Evolutionary conservation across 2,888 invertebrate genomes (phyloP).

Genomic region (Cartodere bifasciata): DNA sequence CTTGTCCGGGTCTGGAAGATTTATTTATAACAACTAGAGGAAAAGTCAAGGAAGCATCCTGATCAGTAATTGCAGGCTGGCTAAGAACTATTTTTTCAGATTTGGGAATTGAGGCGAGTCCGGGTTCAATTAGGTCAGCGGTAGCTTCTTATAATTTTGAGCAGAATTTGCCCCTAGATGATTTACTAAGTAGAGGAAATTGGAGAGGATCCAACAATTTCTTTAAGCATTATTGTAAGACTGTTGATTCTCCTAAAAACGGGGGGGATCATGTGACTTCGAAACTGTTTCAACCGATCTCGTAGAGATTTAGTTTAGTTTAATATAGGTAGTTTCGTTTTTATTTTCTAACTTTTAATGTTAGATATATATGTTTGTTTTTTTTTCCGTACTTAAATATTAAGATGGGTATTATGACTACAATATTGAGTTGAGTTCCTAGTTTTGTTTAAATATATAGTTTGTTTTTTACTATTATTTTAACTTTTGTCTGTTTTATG

Average conservation of each 20-base stretch:
- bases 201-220: constrained; percentile 1
- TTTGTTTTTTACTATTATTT: no score
- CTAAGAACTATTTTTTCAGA: constrained; percentile 3
- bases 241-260: no score
- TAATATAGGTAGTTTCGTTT: no score
- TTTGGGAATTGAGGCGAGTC: not conserved
- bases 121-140: constrained; percentile 7
- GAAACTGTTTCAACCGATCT: not conserved
- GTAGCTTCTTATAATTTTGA: constrained; percentile 7
- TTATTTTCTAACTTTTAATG: no score
- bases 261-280: no score
- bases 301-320: no score
- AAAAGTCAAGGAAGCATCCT: constrained; percentile 4
- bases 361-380: no score
- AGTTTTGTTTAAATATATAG: no score
- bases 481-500: no score
- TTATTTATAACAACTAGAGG: constrained; percentile 8
- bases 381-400: no score
- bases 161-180: constrained; percentile 6
- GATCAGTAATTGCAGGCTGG: constrained; percentile 8
- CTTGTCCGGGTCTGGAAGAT: not conserved
- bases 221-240: constrained; percentile 6
- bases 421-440: no score
- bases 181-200: constrained; percentile 3
- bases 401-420: no score